Evolutionary conservation across 2,888 invertebrate genomes (phyloP), one percentile per base, ranked within the genome.

Genomic region (Diaprepes abbreviatus): DNA sequence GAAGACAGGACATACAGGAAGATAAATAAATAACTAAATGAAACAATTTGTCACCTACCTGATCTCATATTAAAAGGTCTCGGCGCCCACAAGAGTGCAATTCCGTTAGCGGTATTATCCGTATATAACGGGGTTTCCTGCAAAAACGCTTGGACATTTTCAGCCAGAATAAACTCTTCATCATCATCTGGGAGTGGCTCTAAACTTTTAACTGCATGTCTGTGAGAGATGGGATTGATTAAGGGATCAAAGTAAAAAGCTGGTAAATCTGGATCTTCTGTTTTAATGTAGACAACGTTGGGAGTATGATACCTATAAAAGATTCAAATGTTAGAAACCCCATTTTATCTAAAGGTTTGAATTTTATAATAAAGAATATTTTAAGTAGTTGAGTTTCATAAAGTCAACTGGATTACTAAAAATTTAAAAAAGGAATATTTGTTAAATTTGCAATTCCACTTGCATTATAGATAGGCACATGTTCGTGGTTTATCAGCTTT

Each of bases 281-380:
- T 99, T 87, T 99, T 99, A 79, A 99, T 99, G 84, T 95, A 99
- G 0, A 99, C 98, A 4, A 99, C 98, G 84, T 98, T 98, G 19
- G 99, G 98, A 5, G 96, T 93, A 84, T 99, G 99, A 84, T 99
- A 99, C 97, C 97, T 97, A n/a, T n/a, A n/a, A n/a, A n/a, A n/a
- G n/a, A n/a, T n/a, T n/a, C n/a, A n/a, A n/a, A n/a, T n/a, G n/a
- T n/a, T n/a, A n/a, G n/a, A n/a, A n/a, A n/a, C n/a, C n/a, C n/a
- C n/a, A n/a, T n/a, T n/a, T n/a, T n/a, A n/a, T n/a, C n/a, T n/a
- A n/a, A n/a, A n/a, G n/a, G n/a, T n/a, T n/a, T n/a, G n/a, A n/a
- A n/a, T n/a, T n/a, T n/a, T n/a, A n/a, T n/a, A n/a, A n/a, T n/a
- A n/a, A n/a, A n/a, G n/a, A n/a, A n/a, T n/a, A n/a, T n/a, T n/a